Conservation (phyloP, 2,888 invertebrate genomes). For the Eristalinus aeneus region DNA sequence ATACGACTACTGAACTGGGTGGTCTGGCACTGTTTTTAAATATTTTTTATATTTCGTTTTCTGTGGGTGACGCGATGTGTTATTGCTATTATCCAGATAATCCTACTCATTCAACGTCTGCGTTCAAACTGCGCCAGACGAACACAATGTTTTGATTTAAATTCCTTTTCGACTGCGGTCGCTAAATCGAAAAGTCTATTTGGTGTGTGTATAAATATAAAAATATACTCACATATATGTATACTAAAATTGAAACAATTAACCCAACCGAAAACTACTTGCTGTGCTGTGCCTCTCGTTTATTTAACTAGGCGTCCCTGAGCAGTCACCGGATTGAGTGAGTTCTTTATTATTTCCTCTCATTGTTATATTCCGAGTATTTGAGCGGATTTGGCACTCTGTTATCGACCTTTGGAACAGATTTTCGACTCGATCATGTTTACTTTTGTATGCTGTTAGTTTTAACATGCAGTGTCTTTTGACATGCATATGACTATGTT, state of each 20-base stretch:
- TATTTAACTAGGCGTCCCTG: slow-evolving; percentile 58
- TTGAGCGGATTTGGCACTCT: slow-evolving; percentile 4
- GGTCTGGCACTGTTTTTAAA: neutral
- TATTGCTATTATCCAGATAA: neutral
- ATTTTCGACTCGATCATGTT: slow-evolving; percentile 10
- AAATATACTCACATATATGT: neutral
- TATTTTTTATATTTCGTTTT: neutral
- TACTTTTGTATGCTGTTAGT: slow-evolving; percentile 14
- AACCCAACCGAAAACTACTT: slow-evolving; percentile 16
- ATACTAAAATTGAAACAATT: slow-evolving; percentile 32
- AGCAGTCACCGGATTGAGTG: neutral
- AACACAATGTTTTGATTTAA: slow-evolving; percentile 50
- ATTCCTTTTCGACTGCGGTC: slow-evolving; percentile 1
- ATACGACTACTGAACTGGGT: neutral
- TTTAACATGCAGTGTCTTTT: slow-evolving; percentile 2
- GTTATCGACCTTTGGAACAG: slow-evolving; percentile 16
- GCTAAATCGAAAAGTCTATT: slow-evolving; percentile 10
- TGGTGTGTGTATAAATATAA: neutral
- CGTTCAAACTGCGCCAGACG: slow-evolving; percentile 49
- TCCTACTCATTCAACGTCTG: slow-evolving; percentile 45
- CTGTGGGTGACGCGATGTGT: neutral
- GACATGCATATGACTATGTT: neutral
- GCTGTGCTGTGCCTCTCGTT: slow-evolving; percentile 3
- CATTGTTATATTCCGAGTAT: slow-evolving; percentile 3
- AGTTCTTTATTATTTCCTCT: slow-evolving; percentile 6